A percentile compares a stretch with the other conserved stretches of the same genome.
Evolutionary conservation across 2,797 vertebrate genomes (phyloP).

Genomic region (Setipinna tenuifilis): DNA sequence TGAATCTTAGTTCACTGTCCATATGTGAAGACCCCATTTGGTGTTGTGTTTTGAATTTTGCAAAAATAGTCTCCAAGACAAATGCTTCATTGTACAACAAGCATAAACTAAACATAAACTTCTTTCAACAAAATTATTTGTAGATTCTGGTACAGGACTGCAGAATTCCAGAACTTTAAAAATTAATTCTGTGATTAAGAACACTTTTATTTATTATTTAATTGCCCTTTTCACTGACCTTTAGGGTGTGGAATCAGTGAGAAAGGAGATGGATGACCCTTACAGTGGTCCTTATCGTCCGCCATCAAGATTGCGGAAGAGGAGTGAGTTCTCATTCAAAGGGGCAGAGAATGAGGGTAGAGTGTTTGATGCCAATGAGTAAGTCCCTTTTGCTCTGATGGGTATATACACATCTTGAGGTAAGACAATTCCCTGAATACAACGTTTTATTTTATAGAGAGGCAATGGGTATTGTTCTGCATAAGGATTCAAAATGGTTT

Average conservation of each 20-base stretch:
- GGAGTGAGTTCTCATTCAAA: slow-evolving; percentile 86
- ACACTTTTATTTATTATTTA: background rate
- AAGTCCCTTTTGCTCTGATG: slow-evolving; percentile 54
- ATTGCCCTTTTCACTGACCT: background rate
- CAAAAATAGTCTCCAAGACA: background rate
- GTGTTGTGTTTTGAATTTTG: too few relatives aligned
- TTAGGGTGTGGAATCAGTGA: slow-evolving; percentile 87
- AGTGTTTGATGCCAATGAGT: slow-evolving; percentile 90
- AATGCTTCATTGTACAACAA: background rate
- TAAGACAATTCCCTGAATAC: background rate
- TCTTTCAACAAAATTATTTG: too few relatives aligned
- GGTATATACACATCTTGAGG: background rate
- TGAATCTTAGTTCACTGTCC: background rate
- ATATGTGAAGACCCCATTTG: too few relatives aligned
- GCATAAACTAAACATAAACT: too few relatives aligned
- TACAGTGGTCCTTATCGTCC: slow-evolving; percentile 85
- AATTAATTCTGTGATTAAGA: background rate
- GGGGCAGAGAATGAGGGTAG: slow-evolving; percentile 70
- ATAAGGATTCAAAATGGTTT: slow-evolving; percentile 93
- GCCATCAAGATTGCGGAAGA: slow-evolving; percentile 84
- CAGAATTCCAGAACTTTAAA: background rate
- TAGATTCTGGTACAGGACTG: too few relatives aligned
- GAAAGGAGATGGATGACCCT: slow-evolving; percentile 86
- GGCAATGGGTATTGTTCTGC: slow-evolving; percentile 86
- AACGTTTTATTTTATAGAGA: slow-evolving; percentile 71